Evolutionary conservation across 2,113 vertebrate species (phyloP).

Genomic region (Nymphicus hollandicus): DNA sequence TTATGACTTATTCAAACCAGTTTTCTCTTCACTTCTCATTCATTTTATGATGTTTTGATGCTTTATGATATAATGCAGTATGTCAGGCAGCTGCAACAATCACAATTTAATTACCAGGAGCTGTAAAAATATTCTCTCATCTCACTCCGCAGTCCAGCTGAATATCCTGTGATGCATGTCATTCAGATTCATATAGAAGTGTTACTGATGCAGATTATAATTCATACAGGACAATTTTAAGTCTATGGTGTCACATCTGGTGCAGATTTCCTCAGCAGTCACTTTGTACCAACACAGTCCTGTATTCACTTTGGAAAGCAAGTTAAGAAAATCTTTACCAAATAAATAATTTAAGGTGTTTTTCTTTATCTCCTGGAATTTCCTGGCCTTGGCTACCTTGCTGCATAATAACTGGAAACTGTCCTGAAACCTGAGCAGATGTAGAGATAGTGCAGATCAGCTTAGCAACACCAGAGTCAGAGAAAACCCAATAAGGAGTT

Average conservation of each 20-base stretch:
- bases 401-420: background rate
- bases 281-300: background rate
- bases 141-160: background rate
- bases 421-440: background rate
- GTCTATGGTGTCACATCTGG: background rate
- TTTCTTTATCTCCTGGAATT: background rate
- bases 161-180: background rate
- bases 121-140: slow-evolving; percentile 22
- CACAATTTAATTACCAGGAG: slow-evolving; percentile 47
- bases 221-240: background rate
- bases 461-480: background rate
- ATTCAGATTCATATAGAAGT: slow-evolving; percentile 30
- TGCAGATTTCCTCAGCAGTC: background rate
- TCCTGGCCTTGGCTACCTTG: background rate
- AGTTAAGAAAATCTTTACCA: background rate
- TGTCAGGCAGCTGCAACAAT: slow-evolving; percentile 47
- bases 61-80: slow-evolving; percentile 8
- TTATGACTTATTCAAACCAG: slow-evolving; percentile 26
- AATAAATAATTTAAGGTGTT: background rate
- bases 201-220: background rate
- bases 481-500: background rate
- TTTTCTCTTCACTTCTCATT: slow-evolving; percentile 34
- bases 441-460: background rate
- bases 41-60: slow-evolving; percentile 22
- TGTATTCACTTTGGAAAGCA: background rate